Percentiles rank a stretch among this genome's conserved stretches.
These are phyloP conservation scores for Hirundichthys speculiger DNA, from an alignment of 2,113 vertebrate genomes.

Conservation along the genomic window DNA sequence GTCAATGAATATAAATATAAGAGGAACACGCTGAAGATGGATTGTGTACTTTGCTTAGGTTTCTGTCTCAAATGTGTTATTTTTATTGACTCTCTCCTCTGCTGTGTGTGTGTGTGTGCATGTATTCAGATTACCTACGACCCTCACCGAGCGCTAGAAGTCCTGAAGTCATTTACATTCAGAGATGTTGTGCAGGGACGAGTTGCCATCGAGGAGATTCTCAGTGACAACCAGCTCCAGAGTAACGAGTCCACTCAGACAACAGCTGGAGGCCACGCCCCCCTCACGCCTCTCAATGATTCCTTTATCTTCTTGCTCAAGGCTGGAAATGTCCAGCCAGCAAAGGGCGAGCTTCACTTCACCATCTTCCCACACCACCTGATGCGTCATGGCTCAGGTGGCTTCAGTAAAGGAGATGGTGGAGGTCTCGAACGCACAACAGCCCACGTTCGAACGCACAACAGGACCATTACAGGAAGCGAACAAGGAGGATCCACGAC, in stretches of 20 bases:
- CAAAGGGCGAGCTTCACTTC: conserved; percentile 82
- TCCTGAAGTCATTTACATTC: conserved; percentile 81
- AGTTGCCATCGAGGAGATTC: conserved; percentile 80
- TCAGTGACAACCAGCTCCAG: conserved; percentile 64
- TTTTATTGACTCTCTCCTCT: conserved; percentile 4
- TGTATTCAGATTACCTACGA: conserved; percentile 67
- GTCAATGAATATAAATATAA: no score
- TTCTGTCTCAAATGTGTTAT: not conserved
- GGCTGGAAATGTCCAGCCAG: conserved; percentile 86
- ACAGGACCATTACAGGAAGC: conserved; percentile 32
- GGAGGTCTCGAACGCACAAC: conserved; percentile 19
- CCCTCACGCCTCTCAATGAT: conserved; percentile 76
- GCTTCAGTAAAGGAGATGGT: conserved; percentile 37
- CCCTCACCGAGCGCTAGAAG: conserved; percentile 58
- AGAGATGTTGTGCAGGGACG: conserved; percentile 84
- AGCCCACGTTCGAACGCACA: conserved; percentile 17
- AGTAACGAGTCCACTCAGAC: conserved; percentile 48
- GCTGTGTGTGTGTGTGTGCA: conserved; percentile 20
- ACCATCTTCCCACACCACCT: conserved; percentile 81
- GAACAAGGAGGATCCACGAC: conserved; percentile 13
- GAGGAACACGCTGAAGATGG: no score
- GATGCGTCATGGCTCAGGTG: conserved; percentile 36
- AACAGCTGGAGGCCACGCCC: conserved; percentile 62
- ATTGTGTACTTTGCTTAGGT: no score
- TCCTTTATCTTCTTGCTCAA: conserved; percentile 88